Conservation (phyloP, 2,113 vertebrate genomes). For the Puffinus mauretanicus region DNA sequence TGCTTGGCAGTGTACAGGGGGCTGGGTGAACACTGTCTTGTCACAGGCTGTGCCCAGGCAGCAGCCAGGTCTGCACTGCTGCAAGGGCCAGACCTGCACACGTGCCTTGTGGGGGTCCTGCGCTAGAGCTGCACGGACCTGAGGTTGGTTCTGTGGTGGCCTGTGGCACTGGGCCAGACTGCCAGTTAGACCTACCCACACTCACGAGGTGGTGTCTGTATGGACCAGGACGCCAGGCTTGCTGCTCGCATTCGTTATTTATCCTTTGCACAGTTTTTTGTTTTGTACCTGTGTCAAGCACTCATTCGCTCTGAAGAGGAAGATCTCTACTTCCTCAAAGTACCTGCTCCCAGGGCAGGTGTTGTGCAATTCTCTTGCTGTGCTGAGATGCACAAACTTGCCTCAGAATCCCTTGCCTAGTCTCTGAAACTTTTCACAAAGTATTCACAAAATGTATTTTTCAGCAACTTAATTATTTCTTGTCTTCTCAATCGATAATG, state of each 20-base stretch:
- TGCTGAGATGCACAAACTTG: neutral
- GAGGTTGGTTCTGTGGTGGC: neutral
- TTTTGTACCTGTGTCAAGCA: neutral
- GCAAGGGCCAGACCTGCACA: neutral
- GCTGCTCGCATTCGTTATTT: neutral
- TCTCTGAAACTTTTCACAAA: neutral
- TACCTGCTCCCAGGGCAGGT: neutral
- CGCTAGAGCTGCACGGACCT: neutral
- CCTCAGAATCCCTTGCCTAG: neutral
- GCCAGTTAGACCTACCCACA: fast-evolving
- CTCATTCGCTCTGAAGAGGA: neutral
- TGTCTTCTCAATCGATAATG: conserved; percentile 22
- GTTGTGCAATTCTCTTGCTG: neutral
- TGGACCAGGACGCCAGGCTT: neutral
- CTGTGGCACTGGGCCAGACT: too few species aligned
- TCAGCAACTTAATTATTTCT: neutral
- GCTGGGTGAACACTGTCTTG: neutral
- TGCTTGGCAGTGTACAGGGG: neutral
- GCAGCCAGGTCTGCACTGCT: neutral
- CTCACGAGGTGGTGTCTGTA: neutral
- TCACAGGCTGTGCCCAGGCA: neutral
- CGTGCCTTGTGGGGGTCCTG: neutral
- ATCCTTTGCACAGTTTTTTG: neutral
- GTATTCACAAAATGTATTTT: neutral
- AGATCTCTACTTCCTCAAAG: neutral